phyloP scores from a whole-genome alignment of 2,888 invertebrate species.

The Leuctra nigra region DNA sequence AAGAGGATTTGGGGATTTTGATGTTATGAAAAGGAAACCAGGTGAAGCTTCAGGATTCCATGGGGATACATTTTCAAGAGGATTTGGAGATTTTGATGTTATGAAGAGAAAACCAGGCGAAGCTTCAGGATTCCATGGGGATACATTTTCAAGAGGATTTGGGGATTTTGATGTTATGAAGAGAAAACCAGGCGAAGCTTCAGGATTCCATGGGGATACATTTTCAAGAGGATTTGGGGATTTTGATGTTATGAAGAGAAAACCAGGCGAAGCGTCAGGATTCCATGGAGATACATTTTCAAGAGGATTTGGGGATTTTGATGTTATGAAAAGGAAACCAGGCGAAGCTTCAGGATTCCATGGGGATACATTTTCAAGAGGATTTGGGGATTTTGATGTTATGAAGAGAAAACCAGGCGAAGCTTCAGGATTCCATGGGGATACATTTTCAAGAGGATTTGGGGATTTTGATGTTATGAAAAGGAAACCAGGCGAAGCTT shows the following conservation, averaged over 20 bases:
- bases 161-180: slow-evolving; percentile 37
- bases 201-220: slow-evolving; percentile 36
- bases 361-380: slow-evolving; percentile 35
- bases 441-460: slow-evolving; percentile 36
- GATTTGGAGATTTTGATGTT: slow-evolving; percentile 32
- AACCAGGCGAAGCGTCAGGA: slow-evolving; percentile 34
- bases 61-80: slow-evolving; percentile 32
- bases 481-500: slow-evolving; percentile 30
- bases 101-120: slow-evolving; percentile 33
- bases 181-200: slow-evolving; percentile 33
- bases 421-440: slow-evolving; percentile 36
- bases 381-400: slow-evolving; percentile 34
- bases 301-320: slow-evolving; percentile 36
- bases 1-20: slow-evolving; percentile 36
- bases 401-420: slow-evolving; percentile 34
- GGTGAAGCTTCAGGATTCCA: slow-evolving; percentile 32
- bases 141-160: slow-evolving; percentile 36
- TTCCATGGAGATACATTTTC: slow-evolving; percentile 38
- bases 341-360: slow-evolving; percentile 35
- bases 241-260: slow-evolving; percentile 34
- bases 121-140: slow-evolving; percentile 36
- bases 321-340: slow-evolving; percentile 34
- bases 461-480: slow-evolving; percentile 37
- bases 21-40: slow-evolving; percentile 35
- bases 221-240: slow-evolving; percentile 35